phyloP scores from a whole-genome alignment of 1,140 invertebrate genomes.

The Drosophila truncata region DNA sequence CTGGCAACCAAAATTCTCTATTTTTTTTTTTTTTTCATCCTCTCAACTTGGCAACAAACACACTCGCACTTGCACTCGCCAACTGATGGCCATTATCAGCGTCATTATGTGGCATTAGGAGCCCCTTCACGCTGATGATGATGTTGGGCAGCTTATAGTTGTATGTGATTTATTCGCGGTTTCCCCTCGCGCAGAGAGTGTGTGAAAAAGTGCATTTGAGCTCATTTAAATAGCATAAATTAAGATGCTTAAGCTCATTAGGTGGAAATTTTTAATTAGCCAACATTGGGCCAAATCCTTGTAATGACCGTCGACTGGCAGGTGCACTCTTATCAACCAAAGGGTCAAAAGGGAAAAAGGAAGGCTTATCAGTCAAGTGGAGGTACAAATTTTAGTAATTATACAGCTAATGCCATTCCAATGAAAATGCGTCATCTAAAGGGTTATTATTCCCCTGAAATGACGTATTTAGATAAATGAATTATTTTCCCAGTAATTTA shows the following conservation, averaged over 20 bases:
- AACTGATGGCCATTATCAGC: conserved; percentile 76
- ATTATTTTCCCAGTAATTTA: background rate
- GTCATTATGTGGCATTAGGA: conserved; percentile 81
- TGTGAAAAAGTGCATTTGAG: conserved; percentile 49
- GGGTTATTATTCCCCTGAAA: conserved; percentile 15
- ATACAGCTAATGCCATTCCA: conserved; percentile 21
- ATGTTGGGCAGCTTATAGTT: conserved; percentile 68
- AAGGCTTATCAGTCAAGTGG: conserved; percentile 59
- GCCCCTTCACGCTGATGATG: conserved; percentile 33
- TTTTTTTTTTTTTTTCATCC: conserved; percentile 16
- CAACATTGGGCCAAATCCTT: conserved; percentile 25
- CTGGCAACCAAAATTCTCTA: conserved; percentile 35
- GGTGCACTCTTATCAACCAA: conserved; percentile 14
- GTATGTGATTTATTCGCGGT: conserved; percentile 72
- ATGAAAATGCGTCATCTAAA: conserved; percentile 38
- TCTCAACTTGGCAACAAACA: conserved; percentile 42
- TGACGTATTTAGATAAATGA: conserved; percentile 8
- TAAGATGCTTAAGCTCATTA: conserved; percentile 68
- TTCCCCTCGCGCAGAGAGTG: conserved; percentile 6
- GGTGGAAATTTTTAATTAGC: conserved; percentile 48
- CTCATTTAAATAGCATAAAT: conserved; percentile 79
- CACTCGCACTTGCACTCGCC: conserved; percentile 23
- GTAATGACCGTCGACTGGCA: conserved; percentile 25
- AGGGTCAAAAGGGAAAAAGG: background rate
- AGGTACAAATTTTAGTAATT: conserved; percentile 22